Evolutionary conservation across 2,888 invertebrate species (phyloP).

Genomic region (Sphaeridia pumilis): DNA sequence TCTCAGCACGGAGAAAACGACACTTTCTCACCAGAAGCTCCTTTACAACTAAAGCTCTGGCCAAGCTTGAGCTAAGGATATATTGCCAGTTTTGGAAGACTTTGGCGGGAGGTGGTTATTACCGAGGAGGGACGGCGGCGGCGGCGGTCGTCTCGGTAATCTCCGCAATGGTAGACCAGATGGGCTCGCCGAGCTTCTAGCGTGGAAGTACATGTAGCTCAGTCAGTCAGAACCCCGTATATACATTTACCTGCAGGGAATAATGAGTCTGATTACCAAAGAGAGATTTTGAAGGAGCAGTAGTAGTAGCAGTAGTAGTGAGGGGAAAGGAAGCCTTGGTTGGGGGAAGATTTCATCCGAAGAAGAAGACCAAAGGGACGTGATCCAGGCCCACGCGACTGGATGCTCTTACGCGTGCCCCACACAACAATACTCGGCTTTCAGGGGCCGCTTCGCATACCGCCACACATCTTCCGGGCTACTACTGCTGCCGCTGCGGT

Average conservation of each 20-base stretch:
- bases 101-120: constrained; percentile 16
- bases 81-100: constrained; percentile 10
- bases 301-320: background rate
- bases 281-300: too few species aligned
- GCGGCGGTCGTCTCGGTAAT: background rate
- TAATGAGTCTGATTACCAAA: too few species aligned
- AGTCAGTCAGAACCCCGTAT: background rate
- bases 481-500: too few species aligned
- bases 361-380: constrained; percentile 9
- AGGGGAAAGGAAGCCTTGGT: constrained; percentile 16
- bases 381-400: constrained; percentile 28
- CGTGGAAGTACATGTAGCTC: background rate
- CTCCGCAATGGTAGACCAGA: background rate
- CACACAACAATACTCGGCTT: constrained; percentile 13
- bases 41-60: constrained; percentile 11
- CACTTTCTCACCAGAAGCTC: background rate
- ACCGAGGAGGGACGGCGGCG: background rate
- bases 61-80: constrained; percentile 20
- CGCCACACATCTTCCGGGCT: too few species aligned
- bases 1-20: background rate
- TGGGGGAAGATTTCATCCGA: constrained; percentile 5
- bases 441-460: too few species aligned
- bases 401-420: constrained; percentile 29
- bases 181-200: background rate
- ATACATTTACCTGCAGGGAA: background rate